These are phyloP conservation scores for Drosophila lacicola DNA, from an alignment of 2,888 invertebrate species.

Conservation along the genomic window DNA sequence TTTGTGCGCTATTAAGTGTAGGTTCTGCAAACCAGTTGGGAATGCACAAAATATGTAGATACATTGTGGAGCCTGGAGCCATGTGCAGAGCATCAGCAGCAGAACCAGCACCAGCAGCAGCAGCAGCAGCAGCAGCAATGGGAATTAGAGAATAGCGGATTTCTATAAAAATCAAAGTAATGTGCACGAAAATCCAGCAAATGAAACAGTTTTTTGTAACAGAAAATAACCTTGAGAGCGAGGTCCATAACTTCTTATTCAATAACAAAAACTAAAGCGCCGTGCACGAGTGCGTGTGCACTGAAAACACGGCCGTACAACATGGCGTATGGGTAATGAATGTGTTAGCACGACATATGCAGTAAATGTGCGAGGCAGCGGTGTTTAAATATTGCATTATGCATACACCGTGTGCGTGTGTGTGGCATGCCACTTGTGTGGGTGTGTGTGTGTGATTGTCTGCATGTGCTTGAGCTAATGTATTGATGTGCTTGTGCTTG, in stretches of 20 bases:
- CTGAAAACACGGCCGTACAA: conserved; percentile 56
- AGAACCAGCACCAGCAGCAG: too few species aligned
- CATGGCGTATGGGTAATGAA: conserved; percentile 67
- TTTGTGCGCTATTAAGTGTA: too few species aligned
- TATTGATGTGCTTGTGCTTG: conserved; percentile 13
- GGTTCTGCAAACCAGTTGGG: conserved; percentile 21
- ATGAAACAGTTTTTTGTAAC: conserved; percentile 50
- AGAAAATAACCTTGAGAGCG: conserved; percentile 73
- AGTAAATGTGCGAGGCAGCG: conserved; percentile 54
- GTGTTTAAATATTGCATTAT: conserved; percentile 45
- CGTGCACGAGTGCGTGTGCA: conserved; percentile 55
- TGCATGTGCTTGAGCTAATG: conserved; percentile 31
- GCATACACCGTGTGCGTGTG: conserved; percentile 26
- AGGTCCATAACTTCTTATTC: conserved; percentile 11
- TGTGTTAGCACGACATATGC: conserved; percentile 60
- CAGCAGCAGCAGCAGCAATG: too few species aligned
- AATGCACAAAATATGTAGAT: conserved; percentile 40
- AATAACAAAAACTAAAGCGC: conserved; percentile 18
- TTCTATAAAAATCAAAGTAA: conserved; percentile 22
- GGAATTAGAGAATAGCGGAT: too few species aligned
- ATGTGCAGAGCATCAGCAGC: conserved; percentile 46
- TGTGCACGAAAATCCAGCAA: conserved; percentile 33
- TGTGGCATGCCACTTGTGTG: conserved; percentile 28
- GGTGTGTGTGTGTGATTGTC: conserved; percentile 10
- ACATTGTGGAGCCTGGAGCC: conserved; percentile 50